Conservation (phyloP, 2,797 vertebrate species). For the Petrocephalus sullivani region DNA sequence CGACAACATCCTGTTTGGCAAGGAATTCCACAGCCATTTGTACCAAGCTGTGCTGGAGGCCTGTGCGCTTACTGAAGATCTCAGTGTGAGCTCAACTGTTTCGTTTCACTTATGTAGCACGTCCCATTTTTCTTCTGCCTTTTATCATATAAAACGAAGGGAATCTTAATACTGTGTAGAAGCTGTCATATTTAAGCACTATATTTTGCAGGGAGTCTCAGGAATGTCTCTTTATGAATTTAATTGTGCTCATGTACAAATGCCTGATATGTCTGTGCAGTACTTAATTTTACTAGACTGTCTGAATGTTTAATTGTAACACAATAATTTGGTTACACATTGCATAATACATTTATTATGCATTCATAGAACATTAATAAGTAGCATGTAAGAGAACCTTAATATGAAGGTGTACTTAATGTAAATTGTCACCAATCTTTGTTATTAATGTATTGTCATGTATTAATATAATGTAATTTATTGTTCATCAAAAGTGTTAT, state of each 20-base stretch:
- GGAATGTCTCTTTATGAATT: not conserved
- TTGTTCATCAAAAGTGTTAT: not conserved
- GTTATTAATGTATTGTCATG: not conserved
- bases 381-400: not conserved
- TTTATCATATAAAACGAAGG: not conserved
- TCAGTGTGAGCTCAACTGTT: constrained; percentile 67
- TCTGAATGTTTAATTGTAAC: not conserved
- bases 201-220: not conserved
- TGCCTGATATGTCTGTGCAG: not conserved
- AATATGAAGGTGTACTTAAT: not conserved
- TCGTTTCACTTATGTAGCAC: not conserved
- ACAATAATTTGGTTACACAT: not conserved
- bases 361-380: not conserved
- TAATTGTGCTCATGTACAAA: not conserved
- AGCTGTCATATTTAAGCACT: not conserved
- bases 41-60: constrained; percentile 81
- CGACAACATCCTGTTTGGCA: constrained; percentile 92
- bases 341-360: not conserved
- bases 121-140: not conserved
- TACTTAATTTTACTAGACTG: not conserved
- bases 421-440: not conserved
- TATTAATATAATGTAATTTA: not conserved
- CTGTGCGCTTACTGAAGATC: constrained; percentile 82
- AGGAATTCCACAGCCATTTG: constrained; percentile 62
- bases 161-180: not conserved